Conservation (phyloP, 2,113 vertebrate species). For the Heloderma charlesbogerti region DNA sequence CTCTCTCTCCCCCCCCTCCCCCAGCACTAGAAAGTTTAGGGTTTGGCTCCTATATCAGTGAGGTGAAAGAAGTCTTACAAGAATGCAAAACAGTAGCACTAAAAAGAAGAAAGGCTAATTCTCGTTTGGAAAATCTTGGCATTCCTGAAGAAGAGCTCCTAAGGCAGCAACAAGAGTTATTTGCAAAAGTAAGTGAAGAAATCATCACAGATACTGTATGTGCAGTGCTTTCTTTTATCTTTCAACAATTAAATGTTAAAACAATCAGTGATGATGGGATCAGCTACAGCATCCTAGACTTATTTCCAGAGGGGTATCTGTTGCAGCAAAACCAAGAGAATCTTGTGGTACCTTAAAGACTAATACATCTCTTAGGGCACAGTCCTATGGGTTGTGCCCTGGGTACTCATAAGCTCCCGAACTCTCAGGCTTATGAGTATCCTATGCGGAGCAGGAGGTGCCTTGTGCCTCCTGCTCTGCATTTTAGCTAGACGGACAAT, state of each 20-base stretch:
- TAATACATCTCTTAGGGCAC: neutral
- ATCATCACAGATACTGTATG: neutral
- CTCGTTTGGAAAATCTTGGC: conserved; percentile 96
- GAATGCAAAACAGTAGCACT: conserved; percentile 99
- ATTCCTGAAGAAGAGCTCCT: conserved; percentile 98
- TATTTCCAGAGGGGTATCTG: neutral
- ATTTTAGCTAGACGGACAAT: too few relatives aligned
- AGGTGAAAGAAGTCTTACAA: conserved; percentile 99
- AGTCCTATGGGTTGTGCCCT: too few relatives aligned
- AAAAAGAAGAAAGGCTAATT: conserved; percentile 98
- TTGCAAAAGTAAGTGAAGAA: conserved; percentile 91
- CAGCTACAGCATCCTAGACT: conserved; percentile 9
- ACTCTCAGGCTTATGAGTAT: too few relatives aligned
- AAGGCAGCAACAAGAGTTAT: conserved; percentile 96
- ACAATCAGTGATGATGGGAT: conserved; percentile 17
- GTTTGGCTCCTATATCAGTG: conserved; percentile 96
- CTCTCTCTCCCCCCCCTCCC: conserved; percentile 41
- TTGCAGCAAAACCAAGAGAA: neutral
- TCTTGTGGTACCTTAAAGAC: neutral
- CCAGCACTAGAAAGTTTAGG: conserved; percentile 97
- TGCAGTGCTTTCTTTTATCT: neutral
- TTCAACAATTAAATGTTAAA: neutral
- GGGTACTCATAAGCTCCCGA: too few relatives aligned
- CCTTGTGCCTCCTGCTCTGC: too few relatives aligned
- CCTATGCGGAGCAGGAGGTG: too few relatives aligned